These are phyloP conservation scores for Reticulitermes lucifugus DNA, from an alignment of 2,888 invertebrate species.

Conservation along the genomic window DNA sequence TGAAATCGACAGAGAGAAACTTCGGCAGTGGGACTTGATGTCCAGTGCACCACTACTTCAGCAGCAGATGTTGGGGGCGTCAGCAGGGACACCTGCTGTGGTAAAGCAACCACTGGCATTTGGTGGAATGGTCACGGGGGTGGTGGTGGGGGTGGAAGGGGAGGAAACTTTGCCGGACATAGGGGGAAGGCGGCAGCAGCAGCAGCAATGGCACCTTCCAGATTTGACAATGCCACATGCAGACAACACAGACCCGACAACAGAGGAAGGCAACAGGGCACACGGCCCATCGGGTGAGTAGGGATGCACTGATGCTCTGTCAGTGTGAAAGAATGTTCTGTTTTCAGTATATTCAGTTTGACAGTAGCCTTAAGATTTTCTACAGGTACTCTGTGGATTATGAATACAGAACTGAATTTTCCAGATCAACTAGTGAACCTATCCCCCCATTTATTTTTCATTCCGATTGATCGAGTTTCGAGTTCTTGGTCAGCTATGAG, in stretches of 20 bases:
- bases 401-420: no score
- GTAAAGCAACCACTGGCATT: background rate
- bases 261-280: conserved; percentile 42
- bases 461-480: no score
- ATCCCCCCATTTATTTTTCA: no score
- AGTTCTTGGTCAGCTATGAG: no score
- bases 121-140: conserved; percentile 39
- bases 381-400: background rate
- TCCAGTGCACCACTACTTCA: conserved; percentile 75
- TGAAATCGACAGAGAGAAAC: conserved; percentile 84
- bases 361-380: conserved; percentile 55
- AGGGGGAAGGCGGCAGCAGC: conserved; percentile 44
- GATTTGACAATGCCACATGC: conserved; percentile 33
- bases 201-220: background rate
- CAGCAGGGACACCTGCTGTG: background rate
- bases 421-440: no score
- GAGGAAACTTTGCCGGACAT: conserved; percentile 44
- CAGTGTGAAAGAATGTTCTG: conserved; percentile 2
- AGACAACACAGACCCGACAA: conserved; percentile 26
- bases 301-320: background rate
- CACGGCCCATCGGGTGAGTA: conserved; percentile 51
- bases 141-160: conserved; percentile 44
- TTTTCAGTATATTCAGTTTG: conserved; percentile 42
- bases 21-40: conserved; percentile 90
- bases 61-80: conserved; percentile 12